Percentiles rank a stretch among this genome's conserved stretches.
Evolutionary conservation across 2,797 vertebrate genomes (phyloP).

Genomic region (Takifugu rubripes): DNA sequence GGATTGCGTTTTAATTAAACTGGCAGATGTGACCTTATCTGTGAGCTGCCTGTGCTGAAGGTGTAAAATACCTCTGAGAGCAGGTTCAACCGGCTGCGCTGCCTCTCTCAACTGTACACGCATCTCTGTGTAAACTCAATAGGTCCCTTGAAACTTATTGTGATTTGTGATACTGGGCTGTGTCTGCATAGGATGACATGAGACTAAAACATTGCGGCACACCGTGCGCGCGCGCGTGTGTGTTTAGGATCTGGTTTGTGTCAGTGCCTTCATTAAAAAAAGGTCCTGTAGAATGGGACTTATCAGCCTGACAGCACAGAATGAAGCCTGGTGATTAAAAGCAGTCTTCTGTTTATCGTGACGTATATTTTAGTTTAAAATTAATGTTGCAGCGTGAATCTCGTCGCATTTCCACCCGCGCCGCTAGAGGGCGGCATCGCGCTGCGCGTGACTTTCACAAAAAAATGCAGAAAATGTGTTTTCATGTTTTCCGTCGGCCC

Average conservation of each 20-base stretch:
- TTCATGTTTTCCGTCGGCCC: background rate
- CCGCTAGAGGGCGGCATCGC: conserved; percentile 66
- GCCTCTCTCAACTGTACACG: conserved; percentile 12
- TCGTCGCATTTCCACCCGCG: background rate
- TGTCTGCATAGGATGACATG: background rate
- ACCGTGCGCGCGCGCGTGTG: conserved; percentile 5
- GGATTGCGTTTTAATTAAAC: too few species aligned
- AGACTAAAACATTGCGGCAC: conserved; percentile 17
- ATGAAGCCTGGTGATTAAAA: conserved; percentile 21
- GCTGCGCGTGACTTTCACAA: conserved; percentile 3
- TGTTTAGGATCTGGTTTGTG: background rate
- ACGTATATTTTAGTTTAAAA: background rate
- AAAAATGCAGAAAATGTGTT: background rate
- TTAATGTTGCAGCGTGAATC: too few species aligned
- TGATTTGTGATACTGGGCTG: background rate
- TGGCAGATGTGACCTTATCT: too few species aligned
- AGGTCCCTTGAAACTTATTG: background rate
- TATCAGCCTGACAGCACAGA: background rate
- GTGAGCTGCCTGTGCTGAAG: background rate
- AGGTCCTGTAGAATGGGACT: background rate
- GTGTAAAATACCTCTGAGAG: conserved; percentile 9
- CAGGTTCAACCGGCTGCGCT: conserved; percentile 53
- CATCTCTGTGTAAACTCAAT: background rate
- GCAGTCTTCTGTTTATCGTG: conserved; percentile 1
- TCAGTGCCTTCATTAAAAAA: conserved; percentile 1